These are phyloP conservation scores for Delphinapterus leucas DNA, from an alignment of 2,113 vertebrate species.

Conservation along the genomic window DNA sequence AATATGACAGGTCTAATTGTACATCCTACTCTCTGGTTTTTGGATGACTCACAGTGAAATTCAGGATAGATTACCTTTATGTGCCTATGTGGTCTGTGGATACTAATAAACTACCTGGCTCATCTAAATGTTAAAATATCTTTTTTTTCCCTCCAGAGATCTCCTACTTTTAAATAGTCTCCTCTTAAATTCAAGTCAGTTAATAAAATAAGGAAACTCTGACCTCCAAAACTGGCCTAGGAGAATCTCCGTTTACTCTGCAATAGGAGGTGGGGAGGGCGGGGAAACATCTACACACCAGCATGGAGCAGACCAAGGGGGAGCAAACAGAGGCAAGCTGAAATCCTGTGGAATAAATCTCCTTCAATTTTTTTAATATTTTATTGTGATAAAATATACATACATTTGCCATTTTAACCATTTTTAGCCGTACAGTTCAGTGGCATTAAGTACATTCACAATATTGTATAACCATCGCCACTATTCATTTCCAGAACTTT, in stretches of 20 bases:
- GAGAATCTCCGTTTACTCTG: background rate
- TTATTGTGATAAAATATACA: background rate
- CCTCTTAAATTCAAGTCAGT: conserved; percentile 32
- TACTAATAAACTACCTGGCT: background rate
- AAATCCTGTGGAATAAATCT: background rate
- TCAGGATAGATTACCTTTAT: background rate
- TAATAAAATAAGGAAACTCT: conserved; percentile 11
- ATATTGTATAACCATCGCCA: background rate
- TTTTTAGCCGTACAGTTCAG: background rate
- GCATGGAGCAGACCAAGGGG: background rate
- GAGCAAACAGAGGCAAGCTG: background rate
- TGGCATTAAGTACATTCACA: background rate
- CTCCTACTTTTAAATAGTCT: background rate
- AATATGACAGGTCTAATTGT: background rate
- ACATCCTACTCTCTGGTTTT: background rate
- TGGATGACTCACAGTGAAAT: background rate
- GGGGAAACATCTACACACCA: background rate
- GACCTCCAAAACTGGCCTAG: background rate
- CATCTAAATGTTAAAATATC: background rate
- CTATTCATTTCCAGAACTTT: background rate
- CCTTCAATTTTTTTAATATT: background rate
- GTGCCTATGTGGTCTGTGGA: background rate
- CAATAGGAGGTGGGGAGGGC: background rate
- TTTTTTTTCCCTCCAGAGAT: background rate
- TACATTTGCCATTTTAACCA: background rate